Evolutionary conservation across 2,797 vertebrate genomes (phyloP).

Genomic region (Miichthys miiuy): DNA sequence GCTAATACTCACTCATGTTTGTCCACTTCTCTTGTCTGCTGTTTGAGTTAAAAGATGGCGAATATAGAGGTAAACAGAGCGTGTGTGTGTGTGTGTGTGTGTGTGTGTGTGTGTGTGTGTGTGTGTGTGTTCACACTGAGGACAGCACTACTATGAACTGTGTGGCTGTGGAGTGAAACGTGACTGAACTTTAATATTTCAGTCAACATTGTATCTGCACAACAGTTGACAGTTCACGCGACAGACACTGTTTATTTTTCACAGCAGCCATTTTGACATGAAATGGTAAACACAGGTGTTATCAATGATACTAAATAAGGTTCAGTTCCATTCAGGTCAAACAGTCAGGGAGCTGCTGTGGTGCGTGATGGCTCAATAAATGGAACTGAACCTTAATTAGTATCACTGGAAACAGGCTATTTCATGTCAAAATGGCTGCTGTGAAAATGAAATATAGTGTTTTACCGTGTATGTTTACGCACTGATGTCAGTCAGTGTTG

Average conservation of each 20-base stretch:
- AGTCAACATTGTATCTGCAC: not conserved
- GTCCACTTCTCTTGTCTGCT: not conserved
- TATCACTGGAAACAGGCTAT: too few relatives aligned
- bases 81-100: not conserved
- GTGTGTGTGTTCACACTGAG: not conserved
- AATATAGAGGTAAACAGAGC: not conserved
- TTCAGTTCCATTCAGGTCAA: too few relatives aligned
- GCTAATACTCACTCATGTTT: not conserved
- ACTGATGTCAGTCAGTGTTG: not conserved
- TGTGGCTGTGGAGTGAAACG: slow-evolving; percentile 10
- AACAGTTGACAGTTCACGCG: too few relatives aligned
- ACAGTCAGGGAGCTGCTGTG: too few relatives aligned
- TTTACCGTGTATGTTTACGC: not conserved
- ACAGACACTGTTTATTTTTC: too few relatives aligned
- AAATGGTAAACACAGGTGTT: too few relatives aligned
- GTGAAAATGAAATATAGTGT: too few relatives aligned
- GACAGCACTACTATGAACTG: not conserved
- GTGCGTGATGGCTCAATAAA: too few relatives aligned
- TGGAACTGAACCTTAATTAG: too few relatives aligned
- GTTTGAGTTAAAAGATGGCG: not conserved
- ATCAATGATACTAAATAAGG: too few relatives aligned
- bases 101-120: not conserved
- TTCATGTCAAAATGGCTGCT: too few relatives aligned
- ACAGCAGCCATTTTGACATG: too few relatives aligned
- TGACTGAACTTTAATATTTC: slow-evolving; percentile 4